phyloP scores from a whole-genome alignment of 2,888 invertebrate species.

The Craniophora ligustri region DNA sequence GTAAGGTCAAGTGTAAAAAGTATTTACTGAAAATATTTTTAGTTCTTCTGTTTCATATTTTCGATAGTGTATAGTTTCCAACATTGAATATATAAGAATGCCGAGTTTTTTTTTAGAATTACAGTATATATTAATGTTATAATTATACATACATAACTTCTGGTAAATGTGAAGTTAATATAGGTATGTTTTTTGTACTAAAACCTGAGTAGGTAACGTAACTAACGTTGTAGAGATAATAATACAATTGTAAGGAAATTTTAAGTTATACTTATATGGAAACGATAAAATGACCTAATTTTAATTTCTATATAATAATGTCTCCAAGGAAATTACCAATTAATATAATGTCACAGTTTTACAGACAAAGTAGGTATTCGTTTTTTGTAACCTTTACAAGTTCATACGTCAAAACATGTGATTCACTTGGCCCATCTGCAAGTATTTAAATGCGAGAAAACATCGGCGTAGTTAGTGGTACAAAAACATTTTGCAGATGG shows the following conservation, averaged over 20 bases:
- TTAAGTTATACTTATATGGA: too few species aligned
- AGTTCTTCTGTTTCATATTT: neutral
- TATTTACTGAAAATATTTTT: slow-evolving; percentile 12
- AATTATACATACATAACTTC: too few species aligned
- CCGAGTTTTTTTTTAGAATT: neutral
- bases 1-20: slow-evolving; percentile 10
- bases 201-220: too few species aligned
- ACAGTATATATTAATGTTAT: neutral
- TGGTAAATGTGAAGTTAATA: too few species aligned
- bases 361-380: neutral
- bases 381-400: slow-evolving; percentile 14
- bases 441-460: slow-evolving; percentile 45
- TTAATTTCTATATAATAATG: too few species aligned
- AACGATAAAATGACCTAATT: too few species aligned
- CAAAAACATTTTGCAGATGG: neutral
- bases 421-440: slow-evolving; percentile 50
- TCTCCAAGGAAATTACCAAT: too few species aligned
- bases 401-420: slow-evolving; percentile 35
- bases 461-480: slow-evolving; percentile 1
- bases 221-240: too few species aligned
- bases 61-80: too few species aligned
- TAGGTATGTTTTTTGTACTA: too few species aligned
- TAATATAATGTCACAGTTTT: too few species aligned
- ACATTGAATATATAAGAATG: neutral
- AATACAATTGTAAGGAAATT: too few species aligned